Evolutionary conservation across 1,140 invertebrate species (phyloP).

Genomic region (Drosophila lowei): DNA sequence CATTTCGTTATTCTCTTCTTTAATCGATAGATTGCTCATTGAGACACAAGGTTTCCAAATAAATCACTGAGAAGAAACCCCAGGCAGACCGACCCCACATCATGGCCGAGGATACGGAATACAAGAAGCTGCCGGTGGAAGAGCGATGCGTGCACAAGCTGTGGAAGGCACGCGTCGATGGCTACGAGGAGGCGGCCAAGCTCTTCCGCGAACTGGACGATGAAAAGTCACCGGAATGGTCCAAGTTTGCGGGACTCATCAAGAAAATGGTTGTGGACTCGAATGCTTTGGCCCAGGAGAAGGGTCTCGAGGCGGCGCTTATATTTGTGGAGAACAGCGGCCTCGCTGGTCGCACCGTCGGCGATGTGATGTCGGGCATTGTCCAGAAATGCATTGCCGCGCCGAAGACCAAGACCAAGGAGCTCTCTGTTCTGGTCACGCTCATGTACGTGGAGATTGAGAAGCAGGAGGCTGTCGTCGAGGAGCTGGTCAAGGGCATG

Average conservation of each 20-base stretch:
- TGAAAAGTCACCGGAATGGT: constrained; percentile 97
- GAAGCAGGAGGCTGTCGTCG: constrained; percentile 94
- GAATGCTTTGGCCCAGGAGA: constrained; percentile 98
- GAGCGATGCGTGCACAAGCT: constrained; percentile 96
- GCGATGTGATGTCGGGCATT: constrained; percentile 94
- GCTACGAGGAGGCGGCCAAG: constrained; percentile 96
- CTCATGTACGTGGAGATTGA: constrained; percentile 98
- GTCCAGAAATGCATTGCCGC: constrained; percentile 96
- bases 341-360: constrained; percentile 92
- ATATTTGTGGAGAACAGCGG: constrained; percentile 95
- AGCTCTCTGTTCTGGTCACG: constrained; percentile 93
- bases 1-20: constrained; percentile 1
- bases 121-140: constrained; percentile 94
- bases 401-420: constrained; percentile 95
- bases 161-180: constrained; percentile 97
- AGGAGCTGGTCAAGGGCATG: constrained; percentile 96
- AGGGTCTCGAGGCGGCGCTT: constrained; percentile 95
- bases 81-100: constrained; percentile 18
- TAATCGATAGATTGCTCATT: constrained; percentile 26
- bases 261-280: constrained; percentile 98
- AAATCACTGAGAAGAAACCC: constrained; percentile 22
- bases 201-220: constrained; percentile 93
- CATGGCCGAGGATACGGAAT: constrained; percentile 96
- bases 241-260: constrained; percentile 94
- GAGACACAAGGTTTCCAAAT: constrained; percentile 7